Evolutionary conservation across 1,140 invertebrate species (phyloP), one percentile per base, ranked within the genome.

Genomic region (Danaus melanippus): DNA sequence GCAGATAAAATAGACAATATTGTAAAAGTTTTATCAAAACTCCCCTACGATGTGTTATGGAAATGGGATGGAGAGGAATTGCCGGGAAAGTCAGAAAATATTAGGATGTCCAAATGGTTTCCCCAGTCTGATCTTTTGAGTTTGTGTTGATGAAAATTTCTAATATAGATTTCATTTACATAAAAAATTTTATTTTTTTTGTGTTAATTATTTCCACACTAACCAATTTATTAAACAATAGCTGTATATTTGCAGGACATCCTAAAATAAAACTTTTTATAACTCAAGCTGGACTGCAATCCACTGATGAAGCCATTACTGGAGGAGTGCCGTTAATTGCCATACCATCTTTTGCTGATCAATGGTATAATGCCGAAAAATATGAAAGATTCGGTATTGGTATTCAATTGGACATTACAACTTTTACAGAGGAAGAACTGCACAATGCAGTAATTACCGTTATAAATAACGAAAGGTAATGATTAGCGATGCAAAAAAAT

Each of bases 231-330:
- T n/a, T 17, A 12, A 42, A 41, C 44, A 32, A 7, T 32, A 32
- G 21, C 21, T 46, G 10, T 46, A 12, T 50, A 21, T 7, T 66
- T 65, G 2, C 58, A 74, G 71, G 49, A 41, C 71, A 74, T 64
- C 69, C 67, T 10, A 74, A 71, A 9, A 53, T 74, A 8, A 64
- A 68, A 50, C 39, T 72, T 1, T 72, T 76, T 32, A 65, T 76
- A 46, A 72, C 65, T 4, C 71, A 78, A 68, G 67, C 67, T 50
- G 90, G 91, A 9, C 71, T 88, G 39, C 86, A 90, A 53, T 90
- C 90, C 12, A 74, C 86, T 2, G 87, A 88, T 53, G 90, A 92
- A 66, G 85, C 88, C 2, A 73, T 90, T 0, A 79, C 82, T 51
- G 74, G 79, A 57, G 88, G 84, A 12, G 86, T 90, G 1, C 90